A percentile compares a stretch with the other conserved stretches of the same genome.
Evolutionary conservation across 1,140 invertebrate species (phyloP).

Genomic region (Diabrotica undecimpunctata): DNA sequence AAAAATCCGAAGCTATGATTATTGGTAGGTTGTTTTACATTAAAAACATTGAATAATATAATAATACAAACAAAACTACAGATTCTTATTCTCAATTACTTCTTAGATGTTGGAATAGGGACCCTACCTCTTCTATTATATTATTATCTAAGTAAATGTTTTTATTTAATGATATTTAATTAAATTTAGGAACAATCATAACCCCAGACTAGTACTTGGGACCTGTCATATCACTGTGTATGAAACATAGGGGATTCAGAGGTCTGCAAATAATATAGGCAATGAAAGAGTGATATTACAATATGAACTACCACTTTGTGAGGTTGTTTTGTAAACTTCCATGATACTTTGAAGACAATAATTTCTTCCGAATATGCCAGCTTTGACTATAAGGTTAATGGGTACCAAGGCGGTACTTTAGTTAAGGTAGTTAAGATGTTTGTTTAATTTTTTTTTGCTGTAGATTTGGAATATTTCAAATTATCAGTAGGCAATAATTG

Average conservation of each 20-base stretch:
- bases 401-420: constrained; percentile 69
- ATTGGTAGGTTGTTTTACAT: constrained; percentile 48
- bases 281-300: constrained; percentile 76
- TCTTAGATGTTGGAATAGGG: too few relatives aligned
- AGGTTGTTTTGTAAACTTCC: constrained; percentile 94
- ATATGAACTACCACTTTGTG: constrained; percentile 82
- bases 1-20: constrained; percentile 86
- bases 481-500: too few relatives aligned
- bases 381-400: constrained; percentile 95
- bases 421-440: constrained; percentile 63
- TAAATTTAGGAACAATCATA: constrained; percentile 75
- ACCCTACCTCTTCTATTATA: too few relatives aligned
- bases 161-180: not conserved
- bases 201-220: constrained; percentile 74
- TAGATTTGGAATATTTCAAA: not conserved
- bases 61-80: too few relatives aligned
- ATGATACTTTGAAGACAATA: constrained; percentile 87
- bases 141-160: too few relatives aligned
- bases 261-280: constrained; percentile 75
- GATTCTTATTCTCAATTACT: too few relatives aligned
- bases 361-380: constrained; percentile 91
- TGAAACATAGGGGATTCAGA: constrained; percentile 72
- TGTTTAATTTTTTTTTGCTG: constrained; percentile 4
- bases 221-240: constrained; percentile 67
- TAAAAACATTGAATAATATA: too few relatives aligned